Evolutionary conservation across 2,888 invertebrate species (phyloP).

Genomic region (Melangyna quadrimaculata): DNA sequence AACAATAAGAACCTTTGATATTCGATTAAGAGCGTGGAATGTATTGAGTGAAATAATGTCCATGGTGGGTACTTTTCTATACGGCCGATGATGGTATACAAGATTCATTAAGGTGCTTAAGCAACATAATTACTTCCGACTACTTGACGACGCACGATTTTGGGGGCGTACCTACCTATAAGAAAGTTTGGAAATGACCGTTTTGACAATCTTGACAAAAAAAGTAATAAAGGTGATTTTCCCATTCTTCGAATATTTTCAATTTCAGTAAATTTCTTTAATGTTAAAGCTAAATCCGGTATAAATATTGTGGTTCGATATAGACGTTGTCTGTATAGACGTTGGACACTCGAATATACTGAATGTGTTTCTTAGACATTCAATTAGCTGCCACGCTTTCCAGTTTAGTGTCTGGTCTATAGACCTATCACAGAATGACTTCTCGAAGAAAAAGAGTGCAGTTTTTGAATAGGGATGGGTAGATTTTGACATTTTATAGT

Average conservation of each 20-base stretch:
- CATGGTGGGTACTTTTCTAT: background rate
- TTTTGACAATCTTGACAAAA: background rate
- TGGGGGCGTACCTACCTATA: too few species aligned
- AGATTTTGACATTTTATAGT: too few species aligned
- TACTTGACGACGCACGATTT: constrained; percentile 21
- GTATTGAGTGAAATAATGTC: constrained; percentile 35
- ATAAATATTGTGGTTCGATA: too few species aligned
- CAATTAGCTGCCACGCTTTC: too few species aligned
- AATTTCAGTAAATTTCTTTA: background rate
- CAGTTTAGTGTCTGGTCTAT: too few species aligned
- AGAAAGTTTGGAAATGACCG: background rate
- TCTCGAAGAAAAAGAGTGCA: too few species aligned
- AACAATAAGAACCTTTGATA: constrained; percentile 6
- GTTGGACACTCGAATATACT: too few species aligned
- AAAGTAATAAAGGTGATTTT: background rate
- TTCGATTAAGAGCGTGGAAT: constrained; percentile 29
- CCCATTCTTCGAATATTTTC: background rate
- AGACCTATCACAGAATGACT: too few species aligned
- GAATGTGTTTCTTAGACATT: too few species aligned
- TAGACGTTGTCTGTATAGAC: too few species aligned
- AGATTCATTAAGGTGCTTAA: constrained; percentile 64
- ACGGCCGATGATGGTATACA: constrained; percentile 30
- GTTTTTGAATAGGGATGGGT: too few species aligned
- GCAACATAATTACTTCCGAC: constrained; percentile 40
- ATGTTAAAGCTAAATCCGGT: background rate